A percentile compares a stretch with the other conserved stretches of the same genome.
Evolutionary conservation across 2,888 invertebrate genomes (phyloP).

Genomic region (Noctua comes): DNA sequence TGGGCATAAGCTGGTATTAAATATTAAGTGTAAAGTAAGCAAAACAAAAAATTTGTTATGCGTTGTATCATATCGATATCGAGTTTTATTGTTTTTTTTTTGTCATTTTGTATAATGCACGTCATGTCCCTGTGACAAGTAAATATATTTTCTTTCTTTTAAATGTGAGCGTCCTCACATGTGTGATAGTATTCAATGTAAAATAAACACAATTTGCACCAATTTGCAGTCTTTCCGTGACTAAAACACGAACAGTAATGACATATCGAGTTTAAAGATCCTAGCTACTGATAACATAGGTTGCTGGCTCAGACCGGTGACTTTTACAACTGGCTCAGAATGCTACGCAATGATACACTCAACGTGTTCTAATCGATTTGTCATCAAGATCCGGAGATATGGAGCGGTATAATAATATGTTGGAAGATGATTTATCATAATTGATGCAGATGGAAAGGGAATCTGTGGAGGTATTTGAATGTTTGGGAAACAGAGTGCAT

Average conservation of each 20-base stretch:
- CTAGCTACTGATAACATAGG: conserved; percentile 45
- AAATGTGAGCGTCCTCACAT: not conserved
- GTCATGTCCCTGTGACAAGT: too few species aligned
- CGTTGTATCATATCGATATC: too few species aligned
- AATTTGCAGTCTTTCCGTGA: not conserved
- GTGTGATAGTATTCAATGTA: not conserved
- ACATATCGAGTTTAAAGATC: conserved; percentile 54
- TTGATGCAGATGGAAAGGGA: conserved; percentile 18
- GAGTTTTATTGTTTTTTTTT: too few species aligned
- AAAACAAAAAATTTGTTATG: too few species aligned
- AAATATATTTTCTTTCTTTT: too few species aligned
- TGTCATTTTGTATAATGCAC: too few species aligned
- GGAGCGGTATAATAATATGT: conserved; percentile 28
- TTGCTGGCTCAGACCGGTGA: conserved; percentile 58
- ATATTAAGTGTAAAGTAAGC: too few species aligned
- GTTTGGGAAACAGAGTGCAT: not conserved
- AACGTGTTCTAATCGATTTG: conserved; percentile 54
- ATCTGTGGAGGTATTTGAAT: not conserved
- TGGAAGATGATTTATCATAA: conserved; percentile 43
- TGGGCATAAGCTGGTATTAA: too few species aligned
- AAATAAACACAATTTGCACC: conserved; percentile 7
- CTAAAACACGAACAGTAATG: conserved; percentile 37
- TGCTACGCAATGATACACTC: conserved; percentile 56
- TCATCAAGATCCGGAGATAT: conserved; percentile 56
- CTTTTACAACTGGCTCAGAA: conserved; percentile 50